Conservation (phyloP, 1,140 invertebrate genomes). For the Tyrophagus putrescentiae region DNA sequence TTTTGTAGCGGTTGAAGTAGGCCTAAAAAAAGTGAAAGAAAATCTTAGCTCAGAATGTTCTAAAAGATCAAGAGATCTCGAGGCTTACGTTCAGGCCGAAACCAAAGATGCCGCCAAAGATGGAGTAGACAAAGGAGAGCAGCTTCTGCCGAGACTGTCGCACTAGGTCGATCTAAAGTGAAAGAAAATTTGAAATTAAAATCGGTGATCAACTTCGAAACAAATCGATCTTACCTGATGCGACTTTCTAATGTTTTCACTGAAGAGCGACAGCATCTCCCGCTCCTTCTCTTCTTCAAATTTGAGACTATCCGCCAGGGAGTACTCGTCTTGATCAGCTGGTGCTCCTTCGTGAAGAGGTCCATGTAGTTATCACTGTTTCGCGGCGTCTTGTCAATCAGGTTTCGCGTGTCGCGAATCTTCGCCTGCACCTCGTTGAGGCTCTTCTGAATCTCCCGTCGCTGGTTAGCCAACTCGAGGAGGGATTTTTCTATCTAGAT, state of each 20-base stretch:
- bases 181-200: no score
- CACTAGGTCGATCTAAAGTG: not conserved
- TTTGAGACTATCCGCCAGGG: not conserved
- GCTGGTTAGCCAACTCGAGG: not conserved
- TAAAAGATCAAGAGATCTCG: no score
- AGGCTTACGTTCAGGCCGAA: no score
- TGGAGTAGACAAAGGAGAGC: not conserved
- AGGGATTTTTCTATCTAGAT: not conserved
- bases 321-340: conserved; percentile 14
- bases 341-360: conserved; percentile 15
- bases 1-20: no score
- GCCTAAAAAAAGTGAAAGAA: not conserved
- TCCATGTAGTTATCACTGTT: conserved; percentile 17
- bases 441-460: not conserved
- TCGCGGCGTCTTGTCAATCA: conserved; percentile 14
- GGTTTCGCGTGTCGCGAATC: not conserved
- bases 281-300: conserved; percentile 6
- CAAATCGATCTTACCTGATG: conserved; percentile 11
- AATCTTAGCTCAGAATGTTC: no score
- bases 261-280: conserved; percentile 12
- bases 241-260: conserved; percentile 11
- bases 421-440: conserved; percentile 7
- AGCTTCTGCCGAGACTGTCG: not conserved
- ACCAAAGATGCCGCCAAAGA: not conserved
- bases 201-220: not conserved